Conservation (phyloP, 2,888 invertebrate species). For the Dryococelus australis region DNA sequence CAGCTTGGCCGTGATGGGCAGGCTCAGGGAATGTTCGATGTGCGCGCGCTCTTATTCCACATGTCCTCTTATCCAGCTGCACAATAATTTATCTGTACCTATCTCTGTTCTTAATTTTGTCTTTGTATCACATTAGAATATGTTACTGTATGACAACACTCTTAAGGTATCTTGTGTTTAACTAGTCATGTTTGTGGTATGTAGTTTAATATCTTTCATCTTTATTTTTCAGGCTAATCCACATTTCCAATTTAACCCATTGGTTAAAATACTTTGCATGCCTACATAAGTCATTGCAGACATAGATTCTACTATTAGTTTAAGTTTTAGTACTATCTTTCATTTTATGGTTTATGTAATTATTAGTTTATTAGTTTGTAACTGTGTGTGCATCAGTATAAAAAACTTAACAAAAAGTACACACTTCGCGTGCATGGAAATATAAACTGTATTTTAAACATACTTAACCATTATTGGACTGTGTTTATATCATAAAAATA, state of each 20-base stretch:
- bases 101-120: neutral
- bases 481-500: neutral
- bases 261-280: neutral
- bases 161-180: neutral
- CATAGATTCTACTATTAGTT: neutral
- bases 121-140: neutral
- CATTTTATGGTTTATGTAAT: neutral
- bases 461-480: neutral
- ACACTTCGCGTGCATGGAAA: neutral
- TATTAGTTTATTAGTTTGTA: neutral
- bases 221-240: neutral
- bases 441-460: neutral
- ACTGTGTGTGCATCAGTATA: neutral
- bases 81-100: neutral
- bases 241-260: neutral
- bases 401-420: neutral
- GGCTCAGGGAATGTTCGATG: slow-evolving; percentile 19
- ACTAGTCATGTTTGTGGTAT: neutral
- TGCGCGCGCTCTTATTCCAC: slow-evolving; percentile 12
- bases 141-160: neutral
- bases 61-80: slow-evolving; percentile 21
- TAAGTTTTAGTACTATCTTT: neutral
- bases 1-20: slow-evolving; percentile 24
- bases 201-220: neutral
- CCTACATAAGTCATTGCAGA: neutral